These are phyloP conservation scores for Gymnocypris eckloni DNA, from an alignment of 2,797 vertebrate species.

Conservation along the genomic window DNA sequence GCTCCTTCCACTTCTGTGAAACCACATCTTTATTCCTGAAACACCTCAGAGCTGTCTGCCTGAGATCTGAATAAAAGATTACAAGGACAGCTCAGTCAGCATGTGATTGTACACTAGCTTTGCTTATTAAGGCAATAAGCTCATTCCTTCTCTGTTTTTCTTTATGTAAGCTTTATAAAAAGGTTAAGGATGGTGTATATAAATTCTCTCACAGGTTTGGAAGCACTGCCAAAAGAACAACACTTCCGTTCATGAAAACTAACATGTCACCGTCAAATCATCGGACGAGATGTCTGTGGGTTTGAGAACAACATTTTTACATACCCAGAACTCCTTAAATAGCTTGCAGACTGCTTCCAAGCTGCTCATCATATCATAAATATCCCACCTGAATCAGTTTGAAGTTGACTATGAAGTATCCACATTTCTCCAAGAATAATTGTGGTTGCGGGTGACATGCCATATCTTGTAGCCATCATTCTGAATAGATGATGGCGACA, in stretches of 20 bases:
- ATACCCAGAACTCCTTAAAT: not conserved
- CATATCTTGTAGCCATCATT: conserved; percentile 15
- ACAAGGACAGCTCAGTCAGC: not conserved
- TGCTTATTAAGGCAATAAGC: conserved; percentile 11
- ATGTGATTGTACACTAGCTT: not conserved
- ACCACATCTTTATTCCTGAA: conserved; percentile 18
- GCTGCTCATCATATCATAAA: conserved; percentile 17
- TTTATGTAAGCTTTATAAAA: not conserved
- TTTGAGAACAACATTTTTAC: conserved; percentile 17
- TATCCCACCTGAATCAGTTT: conserved; percentile 13
- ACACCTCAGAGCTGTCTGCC: conserved; percentile 5
- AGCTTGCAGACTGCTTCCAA: conserved; percentile 4
- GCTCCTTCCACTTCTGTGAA: not conserved
- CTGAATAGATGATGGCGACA: not conserved
- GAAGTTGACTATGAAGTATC: conserved; percentile 31
- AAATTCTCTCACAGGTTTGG: conserved; percentile 22
- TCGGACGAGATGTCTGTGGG: not conserved
- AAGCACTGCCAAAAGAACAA: conserved; percentile 18
- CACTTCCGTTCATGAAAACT: conserved; percentile 19
- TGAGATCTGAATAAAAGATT: conserved; percentile 30
- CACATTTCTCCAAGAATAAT: conserved; percentile 5
- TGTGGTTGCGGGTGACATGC: conserved; percentile 6
- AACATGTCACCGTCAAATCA: not conserved
- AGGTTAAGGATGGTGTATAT: not conserved
- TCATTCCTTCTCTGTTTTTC: not conserved